Evolutionary conservation across 2,113 vertebrate genomes (phyloP), one percentile per base, ranked within the genome.

Genomic region (Prolemur simus): DNA sequence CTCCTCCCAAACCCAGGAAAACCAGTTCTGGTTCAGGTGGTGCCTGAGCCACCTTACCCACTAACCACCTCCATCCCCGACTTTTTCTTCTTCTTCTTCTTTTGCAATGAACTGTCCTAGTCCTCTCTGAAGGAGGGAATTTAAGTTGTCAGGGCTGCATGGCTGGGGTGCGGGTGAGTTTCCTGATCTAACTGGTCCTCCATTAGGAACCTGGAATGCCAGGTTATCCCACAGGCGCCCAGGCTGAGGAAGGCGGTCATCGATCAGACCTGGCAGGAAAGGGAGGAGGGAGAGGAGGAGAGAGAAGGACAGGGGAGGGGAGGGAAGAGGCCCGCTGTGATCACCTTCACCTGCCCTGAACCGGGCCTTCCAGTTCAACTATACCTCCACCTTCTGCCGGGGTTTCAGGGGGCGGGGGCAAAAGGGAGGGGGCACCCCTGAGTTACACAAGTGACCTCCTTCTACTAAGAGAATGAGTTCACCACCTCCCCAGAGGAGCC

Each of bases 401-500:
- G 93, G 63, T 82, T 71, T 69, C 56, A 86, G 82, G 37, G 95
- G 94, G 81, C 45, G 47, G 58, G 32, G 56, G 68, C 4, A 0
- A 23, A 71, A 81, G 91, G 95, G 96, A 84, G 71, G 66, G 94
- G 71, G 58, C 96, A 81, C 74, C 81, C 32, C 82, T 27, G 37
- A 85, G 90, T 98, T 93, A 97, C 92, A 96, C 96, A 94, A 97
- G 89, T 66, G 83, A 81, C 97, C 97, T 98, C 97, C 96, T 97
- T 97, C 97, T 97, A 52, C 93, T 54, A 42, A 96, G 96, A 98
- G 97, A 98, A 96, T 42, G 96, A 98, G 98, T 96, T 96, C 98
- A 98, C 47, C 78, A 73, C 89, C 88, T 95, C 97, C 95, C 85
- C n/a, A 85, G 74, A 96, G 96, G 56, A 74, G 18, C 64, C 66